Evolutionary conservation across 2,888 invertebrate genomes (phyloP).

Genomic region (Heteromyza rotundicornis): DNA sequence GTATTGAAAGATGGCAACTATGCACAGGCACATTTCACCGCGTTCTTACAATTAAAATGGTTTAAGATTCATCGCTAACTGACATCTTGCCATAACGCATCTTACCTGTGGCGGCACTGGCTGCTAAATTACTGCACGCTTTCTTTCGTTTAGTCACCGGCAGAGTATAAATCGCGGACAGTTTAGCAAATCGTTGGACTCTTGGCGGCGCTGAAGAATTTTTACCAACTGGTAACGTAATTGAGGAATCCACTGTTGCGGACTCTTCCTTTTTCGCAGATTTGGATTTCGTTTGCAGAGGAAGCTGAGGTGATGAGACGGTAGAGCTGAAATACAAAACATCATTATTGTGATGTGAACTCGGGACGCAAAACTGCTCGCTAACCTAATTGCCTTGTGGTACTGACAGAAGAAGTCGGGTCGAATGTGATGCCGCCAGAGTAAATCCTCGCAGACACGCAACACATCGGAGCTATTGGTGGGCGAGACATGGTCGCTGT

Average conservation of each 20-base stretch:
- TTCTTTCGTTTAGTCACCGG: slow-evolving; percentile 49
- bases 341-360: too few species aligned
- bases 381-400: slow-evolving; percentile 65
- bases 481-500: slow-evolving; percentile 26
- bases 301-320: slow-evolving; percentile 33
- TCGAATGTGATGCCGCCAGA: slow-evolving; percentile 71
- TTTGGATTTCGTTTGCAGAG: slow-evolving; percentile 18
- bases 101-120: slow-evolving; percentile 46
- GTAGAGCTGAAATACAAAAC: slow-evolving; percentile 35
- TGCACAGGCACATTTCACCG: too few species aligned
- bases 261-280: slow-evolving; percentile 18
- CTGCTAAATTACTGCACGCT: slow-evolving; percentile 38
- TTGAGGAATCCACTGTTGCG: slow-evolving; percentile 5
- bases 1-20: too few species aligned
- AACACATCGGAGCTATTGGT: slow-evolving; percentile 48
- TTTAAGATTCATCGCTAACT: too few species aligned
- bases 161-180: slow-evolving; percentile 58
- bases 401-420: slow-evolving; percentile 81
- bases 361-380: background rate
- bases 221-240: slow-evolving; percentile 19
- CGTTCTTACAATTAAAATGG: too few species aligned
- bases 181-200: slow-evolving; percentile 52
- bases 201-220: slow-evolving; percentile 23
- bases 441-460: slow-evolving; percentile 69
- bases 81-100: too few species aligned